Evolutionary conservation across 2,113 vertebrate species (phyloP).

Genomic region (Saimiri boliviensis): DNA sequence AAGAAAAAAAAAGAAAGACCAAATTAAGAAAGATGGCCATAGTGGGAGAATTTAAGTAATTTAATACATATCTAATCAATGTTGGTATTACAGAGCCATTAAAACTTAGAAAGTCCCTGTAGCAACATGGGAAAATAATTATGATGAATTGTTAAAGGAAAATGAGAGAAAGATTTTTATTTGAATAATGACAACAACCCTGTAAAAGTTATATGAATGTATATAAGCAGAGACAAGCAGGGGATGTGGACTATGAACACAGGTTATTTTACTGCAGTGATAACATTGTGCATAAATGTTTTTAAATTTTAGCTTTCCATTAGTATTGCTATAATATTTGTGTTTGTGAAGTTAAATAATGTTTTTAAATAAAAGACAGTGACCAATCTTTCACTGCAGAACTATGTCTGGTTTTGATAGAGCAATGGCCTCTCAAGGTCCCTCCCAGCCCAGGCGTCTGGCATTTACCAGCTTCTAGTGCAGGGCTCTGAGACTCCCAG

Average conservation of each 20-base stretch:
- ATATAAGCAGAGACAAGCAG: neutral
- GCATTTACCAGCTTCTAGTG: neutral
- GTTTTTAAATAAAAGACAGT: conserved; percentile 22
- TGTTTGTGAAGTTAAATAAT: neutral
- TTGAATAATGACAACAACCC: neutral
- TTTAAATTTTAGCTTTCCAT: neutral
- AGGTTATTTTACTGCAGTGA: neutral
- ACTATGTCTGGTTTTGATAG: neutral
- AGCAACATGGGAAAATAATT: neutral
- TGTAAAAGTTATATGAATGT: neutral
- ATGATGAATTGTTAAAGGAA: neutral
- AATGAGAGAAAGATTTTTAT: neutral
- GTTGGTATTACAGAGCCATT: neutral
- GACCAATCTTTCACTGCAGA: neutral
- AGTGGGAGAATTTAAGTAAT: conserved; percentile 17
- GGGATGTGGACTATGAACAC: neutral
- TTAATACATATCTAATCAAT: conserved; percentile 1
- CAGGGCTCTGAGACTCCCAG: neutral
- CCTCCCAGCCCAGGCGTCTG: neutral
- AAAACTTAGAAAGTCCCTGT: conserved; percentile 8
- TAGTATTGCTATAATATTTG: neutral
- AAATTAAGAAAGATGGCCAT: neutral
- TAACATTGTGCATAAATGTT: neutral
- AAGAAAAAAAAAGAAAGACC: too few species aligned
- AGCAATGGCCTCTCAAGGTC: neutral